Evolutionary conservation across 2,888 invertebrate species (phyloP).

Genomic region (Caenorhabditis panamensis): DNA sequence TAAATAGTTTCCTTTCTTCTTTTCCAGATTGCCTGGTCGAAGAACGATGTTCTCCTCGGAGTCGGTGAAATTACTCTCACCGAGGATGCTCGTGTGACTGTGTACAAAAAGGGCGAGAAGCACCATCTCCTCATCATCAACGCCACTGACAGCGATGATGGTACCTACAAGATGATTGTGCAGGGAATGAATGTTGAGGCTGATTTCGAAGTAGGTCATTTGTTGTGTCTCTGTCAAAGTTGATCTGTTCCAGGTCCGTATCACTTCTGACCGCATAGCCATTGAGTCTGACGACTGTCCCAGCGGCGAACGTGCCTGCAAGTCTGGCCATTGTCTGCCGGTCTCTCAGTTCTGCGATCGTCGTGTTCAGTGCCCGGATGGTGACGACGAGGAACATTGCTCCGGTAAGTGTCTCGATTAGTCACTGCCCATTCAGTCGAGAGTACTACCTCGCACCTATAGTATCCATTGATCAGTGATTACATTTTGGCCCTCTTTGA

Average conservation of each 20-base stretch:
- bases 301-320: conserved; percentile 70
- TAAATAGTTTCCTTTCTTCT: not conserved
- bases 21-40: conserved; percentile 68
- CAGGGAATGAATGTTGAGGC: conserved; percentile 71
- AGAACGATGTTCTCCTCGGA: conserved; percentile 59
- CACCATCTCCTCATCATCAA: conserved; percentile 67
- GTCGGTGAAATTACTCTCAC: conserved; percentile 59
- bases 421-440: not conserved
- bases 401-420: conserved; percentile 57
- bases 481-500: conserved; percentile 11
- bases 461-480: conserved; percentile 12
- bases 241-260: conserved; percentile 61
- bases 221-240: too few relatives aligned
- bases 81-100: conserved; percentile 62
- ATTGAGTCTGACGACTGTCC: conserved; percentile 69
- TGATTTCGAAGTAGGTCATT: conserved; percentile 58
- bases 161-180: conserved; percentile 68
- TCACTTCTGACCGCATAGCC: conserved; percentile 64
- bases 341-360: conserved; percentile 73
- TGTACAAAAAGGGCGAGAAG: conserved; percentile 67
- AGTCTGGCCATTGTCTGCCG: conserved; percentile 74
- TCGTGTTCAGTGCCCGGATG: conserved; percentile 73
- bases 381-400: conserved; percentile 73
- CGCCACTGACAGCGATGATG: conserved; percentile 65
- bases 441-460: not conserved